phyloP scores from a whole-genome alignment of 1,140 invertebrate species.

The Pseudobourletiella spinata region DNA sequence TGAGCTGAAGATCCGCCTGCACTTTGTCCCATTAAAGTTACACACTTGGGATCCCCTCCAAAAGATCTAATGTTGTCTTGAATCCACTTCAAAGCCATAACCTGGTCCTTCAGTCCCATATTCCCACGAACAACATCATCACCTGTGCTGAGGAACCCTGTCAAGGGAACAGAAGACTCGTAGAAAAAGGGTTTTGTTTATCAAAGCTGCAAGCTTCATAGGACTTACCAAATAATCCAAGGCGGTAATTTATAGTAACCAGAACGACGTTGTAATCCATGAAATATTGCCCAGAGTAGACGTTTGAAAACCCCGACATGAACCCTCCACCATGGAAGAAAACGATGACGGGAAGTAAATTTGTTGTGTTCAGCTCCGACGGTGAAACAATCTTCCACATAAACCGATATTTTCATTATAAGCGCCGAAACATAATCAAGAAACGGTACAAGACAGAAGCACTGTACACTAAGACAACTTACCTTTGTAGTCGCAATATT shows the following conservation, averaged over 20 bases:
- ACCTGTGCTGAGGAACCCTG: constrained; percentile 18
- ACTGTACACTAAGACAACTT: no score
- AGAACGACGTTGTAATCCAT: background rate
- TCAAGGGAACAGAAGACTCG: no score
- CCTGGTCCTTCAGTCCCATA: constrained; percentile 17
- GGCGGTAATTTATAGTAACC: background rate
- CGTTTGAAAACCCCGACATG: background rate
- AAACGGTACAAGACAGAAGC: no score
- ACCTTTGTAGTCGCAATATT: constrained; percentile 1
- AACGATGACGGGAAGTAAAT: background rate
- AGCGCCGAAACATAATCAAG: no score
- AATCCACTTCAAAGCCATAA: constrained; percentile 14
- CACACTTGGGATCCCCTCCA: constrained; percentile 10
- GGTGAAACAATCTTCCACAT: no score
- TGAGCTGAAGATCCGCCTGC: constrained; percentile 39
- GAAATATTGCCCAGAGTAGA: background rate
- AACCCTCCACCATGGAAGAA: background rate
- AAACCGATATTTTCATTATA: no score
- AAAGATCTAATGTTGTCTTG: constrained; percentile 15
- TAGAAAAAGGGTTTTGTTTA: no score
- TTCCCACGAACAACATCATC: constrained; percentile 17
- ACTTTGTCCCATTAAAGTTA: constrained; percentile 1
- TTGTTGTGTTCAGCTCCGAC: background rate
- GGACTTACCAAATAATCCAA: constrained; percentile 3
- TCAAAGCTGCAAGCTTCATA: no score